Percentiles rank a stretch among this genome's conserved stretches.
Conservation (phyloP, 2,113 vertebrate species). For the Porphyrio hochstetteri region DNA sequence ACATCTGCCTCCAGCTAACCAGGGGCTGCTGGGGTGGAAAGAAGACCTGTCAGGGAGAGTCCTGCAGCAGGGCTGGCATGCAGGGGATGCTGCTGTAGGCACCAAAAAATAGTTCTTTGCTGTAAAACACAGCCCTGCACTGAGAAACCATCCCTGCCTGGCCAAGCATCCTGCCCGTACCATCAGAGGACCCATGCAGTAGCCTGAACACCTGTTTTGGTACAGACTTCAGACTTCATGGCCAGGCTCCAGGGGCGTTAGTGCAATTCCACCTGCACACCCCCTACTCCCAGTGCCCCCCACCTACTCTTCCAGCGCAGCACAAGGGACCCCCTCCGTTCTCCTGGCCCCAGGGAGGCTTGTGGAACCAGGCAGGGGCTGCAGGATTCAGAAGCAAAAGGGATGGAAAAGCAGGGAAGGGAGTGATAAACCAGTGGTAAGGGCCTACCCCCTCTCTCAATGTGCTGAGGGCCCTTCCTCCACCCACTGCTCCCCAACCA, state of each 20-base stretch:
- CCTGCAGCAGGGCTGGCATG: background rate
- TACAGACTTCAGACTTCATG: background rate
- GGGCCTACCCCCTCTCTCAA: background rate
- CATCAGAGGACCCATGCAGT: background rate
- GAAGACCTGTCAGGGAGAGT: background rate
- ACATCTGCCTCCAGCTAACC: background rate
- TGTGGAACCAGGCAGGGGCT: background rate
- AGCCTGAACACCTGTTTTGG: accelerated
- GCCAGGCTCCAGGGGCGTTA: background rate
- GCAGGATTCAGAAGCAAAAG: background rate
- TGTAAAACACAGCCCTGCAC: background rate
- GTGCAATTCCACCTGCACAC: background rate
- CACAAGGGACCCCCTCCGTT: accelerated
- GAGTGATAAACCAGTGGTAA: background rate
- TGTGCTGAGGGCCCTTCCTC: too few relatives aligned
- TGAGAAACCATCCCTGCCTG: background rate
- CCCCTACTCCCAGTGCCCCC: accelerated
- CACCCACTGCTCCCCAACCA: too few relatives aligned
- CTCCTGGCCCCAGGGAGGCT: background rate
- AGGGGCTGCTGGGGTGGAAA: background rate
- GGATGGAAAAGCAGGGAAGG: background rate
- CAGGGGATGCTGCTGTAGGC: background rate
- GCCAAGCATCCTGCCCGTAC: background rate
- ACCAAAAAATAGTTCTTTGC: background rate
- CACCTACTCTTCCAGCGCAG: accelerated